A percentile compares a stretch with the other conserved stretches of the same genome.
phyloP scores from a whole-genome alignment of 2,888 invertebrate genomes.

The Cremastinae sp. region DNA sequence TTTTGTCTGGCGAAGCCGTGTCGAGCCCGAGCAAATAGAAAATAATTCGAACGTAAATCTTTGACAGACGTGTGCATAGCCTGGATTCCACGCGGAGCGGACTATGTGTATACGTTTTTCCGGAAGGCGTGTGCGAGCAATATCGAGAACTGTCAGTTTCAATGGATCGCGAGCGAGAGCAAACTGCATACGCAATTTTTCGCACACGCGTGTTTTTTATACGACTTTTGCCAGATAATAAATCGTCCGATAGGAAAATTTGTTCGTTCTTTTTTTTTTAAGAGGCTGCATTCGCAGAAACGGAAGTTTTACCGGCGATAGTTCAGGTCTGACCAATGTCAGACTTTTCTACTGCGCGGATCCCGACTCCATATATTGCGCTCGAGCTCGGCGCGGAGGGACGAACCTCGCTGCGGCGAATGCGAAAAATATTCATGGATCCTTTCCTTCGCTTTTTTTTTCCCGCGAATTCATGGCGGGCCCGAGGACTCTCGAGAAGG shows the following conservation, averaged over 20 bases:
- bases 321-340: too few species aligned
- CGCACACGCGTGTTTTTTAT: neutral
- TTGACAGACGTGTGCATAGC: constrained; percentile 40
- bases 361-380: constrained; percentile 5
- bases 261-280: too few species aligned
- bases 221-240: too few species aligned
- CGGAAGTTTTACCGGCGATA: neutral
- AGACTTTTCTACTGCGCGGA: too few species aligned
- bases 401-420: neutral
- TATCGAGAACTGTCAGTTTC: constrained; percentile 58
- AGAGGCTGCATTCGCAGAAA: too few species aligned
- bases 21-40: constrained; percentile 45
- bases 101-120: constrained; percentile 10
- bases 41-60: constrained; percentile 52
- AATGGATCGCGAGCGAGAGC: constrained; percentile 33
- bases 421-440: constrained; percentile 35
- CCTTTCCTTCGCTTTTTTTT: constrained; percentile 21
- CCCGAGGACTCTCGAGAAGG: constrained; percentile 21
- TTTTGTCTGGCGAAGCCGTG: constrained; percentile 3
- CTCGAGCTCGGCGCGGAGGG: neutral
- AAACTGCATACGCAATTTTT: neutral
- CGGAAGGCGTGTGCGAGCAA: neutral
- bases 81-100: constrained; percentile 14
- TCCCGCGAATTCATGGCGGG: constrained; percentile 19
- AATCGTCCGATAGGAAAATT: neutral